Base-by-base conservation (phyloP, 2,888 invertebrate genomes). In the Desoria tigrina region DNA sequence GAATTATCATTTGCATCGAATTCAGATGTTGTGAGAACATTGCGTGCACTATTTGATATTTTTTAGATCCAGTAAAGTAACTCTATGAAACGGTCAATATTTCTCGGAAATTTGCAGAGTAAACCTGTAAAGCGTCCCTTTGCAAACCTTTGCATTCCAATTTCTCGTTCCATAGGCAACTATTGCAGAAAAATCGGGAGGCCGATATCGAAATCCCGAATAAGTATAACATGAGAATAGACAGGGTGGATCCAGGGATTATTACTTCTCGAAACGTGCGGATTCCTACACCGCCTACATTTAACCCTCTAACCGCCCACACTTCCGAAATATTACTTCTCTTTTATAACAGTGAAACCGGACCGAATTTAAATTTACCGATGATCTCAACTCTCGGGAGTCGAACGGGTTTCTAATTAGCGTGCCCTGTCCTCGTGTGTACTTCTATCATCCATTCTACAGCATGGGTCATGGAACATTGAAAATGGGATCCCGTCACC, bases 321-420 rank as follows among this genome's bases (percentile, higher is more conserved):
- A 55, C 37, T 4, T 21, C n/a, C 45, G 6, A 9, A 16, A 45
- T n/a, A 45, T 16, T 16, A n/a, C 21, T 45, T 45, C 21, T 45
- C 45, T 9, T 45, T 45, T 21, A 11, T 6, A 21, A 45, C 21
- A 45, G 9, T 6, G 45, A 45, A 45, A 18, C 21, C 21, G 45
- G 21, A 45, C 21, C 11, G 21, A 23, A 28, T 27, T 55, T 32
- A 55, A 55, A 55, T 32, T 55, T 55, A 55, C 24, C 28, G 32
- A 55, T 55, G 55, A 55, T 27, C 23, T 55, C 55, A 55, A 11
- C 18, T 32, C 16, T 11, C 16, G 2, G 18, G 26, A 55, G 2
- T 21, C 7, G 28, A 55, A 55, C 55, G 55, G 28, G 55, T 55
- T 55, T 55, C 55, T 55, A 55, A 55, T 55, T 55, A 55, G 55